Conservation (phyloP, 2,797 vertebrate genomes). For the Mycteria americana region DNA sequence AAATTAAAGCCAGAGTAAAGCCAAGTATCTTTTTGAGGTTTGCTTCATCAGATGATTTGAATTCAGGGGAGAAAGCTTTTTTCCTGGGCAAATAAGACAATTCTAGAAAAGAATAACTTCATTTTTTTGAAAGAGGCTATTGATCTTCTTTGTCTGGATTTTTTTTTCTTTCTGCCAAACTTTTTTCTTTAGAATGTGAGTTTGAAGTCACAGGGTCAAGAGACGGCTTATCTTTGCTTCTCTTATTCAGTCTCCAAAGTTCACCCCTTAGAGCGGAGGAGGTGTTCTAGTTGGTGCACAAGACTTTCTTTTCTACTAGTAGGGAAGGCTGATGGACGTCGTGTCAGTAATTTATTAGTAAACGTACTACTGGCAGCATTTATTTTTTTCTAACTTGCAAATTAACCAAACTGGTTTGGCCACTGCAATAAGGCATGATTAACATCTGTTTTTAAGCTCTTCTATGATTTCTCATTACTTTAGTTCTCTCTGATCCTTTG, state of each 20-base stretch:
- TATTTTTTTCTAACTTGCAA: not conserved
- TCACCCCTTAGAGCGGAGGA: not conserved
- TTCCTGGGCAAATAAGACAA: not conserved
- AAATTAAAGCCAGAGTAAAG: not conserved
- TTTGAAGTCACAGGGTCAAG: not conserved
- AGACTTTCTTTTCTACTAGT: not conserved
- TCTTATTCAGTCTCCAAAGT: not conserved
- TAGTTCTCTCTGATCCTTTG: not conserved
- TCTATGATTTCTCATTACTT: not conserved
- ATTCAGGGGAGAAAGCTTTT: not conserved
- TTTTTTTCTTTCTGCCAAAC: not conserved
- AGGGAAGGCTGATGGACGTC: not conserved
- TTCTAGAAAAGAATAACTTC: not conserved
- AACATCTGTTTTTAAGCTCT: not conserved
- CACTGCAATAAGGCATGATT: not conserved
- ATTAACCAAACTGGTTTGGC: not conserved
- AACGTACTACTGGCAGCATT: not conserved
- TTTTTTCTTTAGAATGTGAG: not conserved
- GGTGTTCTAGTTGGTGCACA: not conserved
- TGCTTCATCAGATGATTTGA: not conserved
- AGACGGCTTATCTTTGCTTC: not conserved
- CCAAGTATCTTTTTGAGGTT: not conserved
- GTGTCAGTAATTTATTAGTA: not conserved
- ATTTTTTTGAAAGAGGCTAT: not conserved
- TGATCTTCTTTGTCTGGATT: not conserved